phyloP scores from a whole-genome alignment of 2,113 vertebrate genomes.

The Serinus canaria region DNA sequence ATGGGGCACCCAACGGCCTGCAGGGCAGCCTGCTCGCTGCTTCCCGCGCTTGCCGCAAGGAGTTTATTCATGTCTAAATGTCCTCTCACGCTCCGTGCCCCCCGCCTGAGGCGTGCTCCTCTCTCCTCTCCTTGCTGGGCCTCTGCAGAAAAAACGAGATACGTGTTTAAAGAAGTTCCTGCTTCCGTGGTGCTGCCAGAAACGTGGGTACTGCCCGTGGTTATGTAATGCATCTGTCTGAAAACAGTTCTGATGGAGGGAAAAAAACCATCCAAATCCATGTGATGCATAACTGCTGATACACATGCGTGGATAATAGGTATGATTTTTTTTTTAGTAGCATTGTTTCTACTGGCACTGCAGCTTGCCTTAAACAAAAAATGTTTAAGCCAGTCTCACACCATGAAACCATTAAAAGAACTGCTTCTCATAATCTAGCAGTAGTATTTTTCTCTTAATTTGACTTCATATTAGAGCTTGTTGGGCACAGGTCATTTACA shows the following conservation, averaged over 20 bases:
- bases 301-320: not conserved
- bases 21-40: too few species aligned
- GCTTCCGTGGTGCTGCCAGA: not conserved
- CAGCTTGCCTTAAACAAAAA: not conserved
- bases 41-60: rapidly evolving
- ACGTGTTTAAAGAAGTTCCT: not conserved
- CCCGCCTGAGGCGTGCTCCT: rapidly evolving
- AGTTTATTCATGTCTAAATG: not conserved
- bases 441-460: not conserved
- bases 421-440: not conserved
- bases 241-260: not conserved
- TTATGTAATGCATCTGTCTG: not conserved
- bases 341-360: not conserved
- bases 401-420: not conserved
- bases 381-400: not conserved
- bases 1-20: too few species aligned
- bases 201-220: rapidly evolving
- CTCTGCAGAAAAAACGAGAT: not conserved
- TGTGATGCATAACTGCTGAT: not conserved
- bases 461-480: not conserved
- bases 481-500: not conserved
- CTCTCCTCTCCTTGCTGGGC: too few species aligned
- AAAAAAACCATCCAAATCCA: not conserved
- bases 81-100: rapidly evolving
- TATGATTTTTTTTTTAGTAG: not conserved